Evolutionary conservation across 1,140 invertebrate species (phyloP).

Genomic region (Leguminivora glycinivorella): DNA sequence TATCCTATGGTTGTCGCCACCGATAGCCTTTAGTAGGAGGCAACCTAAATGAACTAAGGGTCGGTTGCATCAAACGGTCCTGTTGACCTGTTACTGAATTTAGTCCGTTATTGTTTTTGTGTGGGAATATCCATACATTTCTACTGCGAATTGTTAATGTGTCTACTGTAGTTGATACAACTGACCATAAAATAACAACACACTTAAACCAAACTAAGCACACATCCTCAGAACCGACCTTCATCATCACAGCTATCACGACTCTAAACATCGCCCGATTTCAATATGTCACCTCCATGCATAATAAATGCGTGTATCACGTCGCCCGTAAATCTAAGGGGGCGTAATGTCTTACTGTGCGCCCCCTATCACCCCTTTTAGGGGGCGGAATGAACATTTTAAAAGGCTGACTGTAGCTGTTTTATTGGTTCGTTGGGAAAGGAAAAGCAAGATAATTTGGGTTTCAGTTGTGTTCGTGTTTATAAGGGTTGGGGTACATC

Average conservation of each 20-base stretch:
- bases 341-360: slow-evolving; percentile 20
- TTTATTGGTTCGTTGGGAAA: slow-evolving; percentile 11
- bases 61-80: too few species aligned
- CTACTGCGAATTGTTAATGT: too few species aligned
- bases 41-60: too few species aligned
- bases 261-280: not conserved
- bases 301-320: slow-evolving; percentile 24
- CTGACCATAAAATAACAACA: not conserved
- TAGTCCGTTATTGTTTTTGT: too few species aligned
- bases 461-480: not conserved
- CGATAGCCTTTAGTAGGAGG: too few species aligned
- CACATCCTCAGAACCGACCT: not conserved
- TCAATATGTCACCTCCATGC: slow-evolving; percentile 19
- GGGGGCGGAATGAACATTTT: slow-evolving; percentile 4
- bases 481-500: not conserved
- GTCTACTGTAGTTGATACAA: too few species aligned
- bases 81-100: too few species aligned
- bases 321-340: slow-evolving; percentile 14
- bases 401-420: slow-evolving; percentile 3
- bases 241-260: not conserved
- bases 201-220: not conserved
- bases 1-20: too few species aligned
- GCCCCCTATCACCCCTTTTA: not conserved
- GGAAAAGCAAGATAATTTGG: not conserved
- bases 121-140: too few species aligned